phyloP scores from a whole-genome alignment of 2,888 invertebrate species.

The Pollenia griseotomentosa region DNA sequence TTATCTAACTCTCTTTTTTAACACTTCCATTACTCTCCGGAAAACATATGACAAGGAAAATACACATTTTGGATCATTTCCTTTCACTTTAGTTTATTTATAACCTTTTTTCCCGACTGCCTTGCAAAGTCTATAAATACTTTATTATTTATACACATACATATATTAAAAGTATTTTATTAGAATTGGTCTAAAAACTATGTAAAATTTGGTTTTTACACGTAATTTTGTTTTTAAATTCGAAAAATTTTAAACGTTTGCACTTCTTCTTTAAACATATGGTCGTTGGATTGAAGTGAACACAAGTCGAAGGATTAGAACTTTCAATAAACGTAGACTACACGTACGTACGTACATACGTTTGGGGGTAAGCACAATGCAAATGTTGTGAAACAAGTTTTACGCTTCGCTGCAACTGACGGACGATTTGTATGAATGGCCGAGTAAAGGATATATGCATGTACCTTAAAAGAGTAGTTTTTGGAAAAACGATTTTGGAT shows the following conservation, averaged over 20 bases:
- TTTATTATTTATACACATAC: not conserved
- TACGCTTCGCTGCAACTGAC: slow-evolving; percentile 79
- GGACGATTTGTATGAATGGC: slow-evolving; percentile 76
- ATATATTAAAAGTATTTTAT: not conserved
- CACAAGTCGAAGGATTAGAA: slow-evolving; percentile 17
- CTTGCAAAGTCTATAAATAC: slow-evolving; percentile 17
- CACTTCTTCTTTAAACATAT: slow-evolving; percentile 37
- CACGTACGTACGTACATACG: not conserved
- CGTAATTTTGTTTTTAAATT: not conserved
- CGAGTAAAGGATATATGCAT: slow-evolving; percentile 40
- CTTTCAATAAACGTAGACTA: slow-evolving; percentile 15
- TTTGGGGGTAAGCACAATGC: slow-evolving; percentile 38
- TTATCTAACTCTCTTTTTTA: no score
- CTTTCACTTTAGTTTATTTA: not conserved
- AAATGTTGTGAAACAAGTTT: slow-evolving; percentile 78
- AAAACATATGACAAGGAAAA: slow-evolving; percentile 12
- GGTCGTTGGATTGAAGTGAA: slow-evolving; percentile 10
- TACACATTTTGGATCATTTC: not conserved
- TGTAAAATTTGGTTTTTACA: slow-evolving; percentile 22
- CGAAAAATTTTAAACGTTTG: slow-evolving; percentile 43
- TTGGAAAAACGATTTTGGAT: slow-evolving; percentile 39
- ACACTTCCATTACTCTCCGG: no score
- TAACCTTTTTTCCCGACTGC: slow-evolving; percentile 4
- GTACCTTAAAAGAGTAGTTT: not conserved
- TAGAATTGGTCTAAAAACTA: slow-evolving; percentile 19